A percentile compares a stretch with the other conserved stretches of the same genome.
Conservation (phyloP, 2,113 vertebrate species). For the Festucalex cinctus region DNA sequence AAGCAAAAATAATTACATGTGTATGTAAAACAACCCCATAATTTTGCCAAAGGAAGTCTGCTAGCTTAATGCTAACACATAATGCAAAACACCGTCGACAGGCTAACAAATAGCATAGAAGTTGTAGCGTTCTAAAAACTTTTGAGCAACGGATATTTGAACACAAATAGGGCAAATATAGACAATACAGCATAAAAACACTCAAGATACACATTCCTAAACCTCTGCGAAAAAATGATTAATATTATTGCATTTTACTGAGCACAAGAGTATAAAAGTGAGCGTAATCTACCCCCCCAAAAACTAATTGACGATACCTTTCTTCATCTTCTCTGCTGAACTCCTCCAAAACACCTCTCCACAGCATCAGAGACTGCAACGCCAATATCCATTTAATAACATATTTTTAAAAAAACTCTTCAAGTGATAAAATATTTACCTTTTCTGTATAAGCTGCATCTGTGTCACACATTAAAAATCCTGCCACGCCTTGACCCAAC, state of each 20-base stretch:
- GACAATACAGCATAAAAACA: too few relatives aligned
- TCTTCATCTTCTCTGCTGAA: slow-evolving; percentile 52
- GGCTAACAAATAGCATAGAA: background rate
- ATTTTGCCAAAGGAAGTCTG: too few relatives aligned
- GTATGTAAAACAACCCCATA: too few relatives aligned
- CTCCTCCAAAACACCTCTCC: slow-evolving; percentile 53
- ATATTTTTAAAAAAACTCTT: background rate
- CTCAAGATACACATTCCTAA: too few relatives aligned
- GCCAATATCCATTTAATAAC: background rate
- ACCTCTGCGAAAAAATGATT: too few relatives aligned
- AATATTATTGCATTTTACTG: too few relatives aligned
- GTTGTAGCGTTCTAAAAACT: too few relatives aligned
- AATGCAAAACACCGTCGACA: background rate
- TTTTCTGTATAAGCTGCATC: slow-evolving; percentile 60
- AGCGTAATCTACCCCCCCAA: background rate
- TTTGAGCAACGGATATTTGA: too few relatives aligned
- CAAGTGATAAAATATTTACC: slow-evolving; percentile 36
- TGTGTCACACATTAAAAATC: slow-evolving; percentile 70
- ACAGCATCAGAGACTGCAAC: slow-evolving; percentile 62
- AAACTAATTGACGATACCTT: slow-evolving; percentile 42
- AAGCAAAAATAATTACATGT: too few relatives aligned
- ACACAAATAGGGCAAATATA: too few relatives aligned
- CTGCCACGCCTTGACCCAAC: slow-evolving; percentile 68
- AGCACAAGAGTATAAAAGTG: background rate
- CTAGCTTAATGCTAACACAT: background rate